phyloP scores from a whole-genome alignment of 2,113 vertebrate species.

The Malurus melanocephalus region DNA sequence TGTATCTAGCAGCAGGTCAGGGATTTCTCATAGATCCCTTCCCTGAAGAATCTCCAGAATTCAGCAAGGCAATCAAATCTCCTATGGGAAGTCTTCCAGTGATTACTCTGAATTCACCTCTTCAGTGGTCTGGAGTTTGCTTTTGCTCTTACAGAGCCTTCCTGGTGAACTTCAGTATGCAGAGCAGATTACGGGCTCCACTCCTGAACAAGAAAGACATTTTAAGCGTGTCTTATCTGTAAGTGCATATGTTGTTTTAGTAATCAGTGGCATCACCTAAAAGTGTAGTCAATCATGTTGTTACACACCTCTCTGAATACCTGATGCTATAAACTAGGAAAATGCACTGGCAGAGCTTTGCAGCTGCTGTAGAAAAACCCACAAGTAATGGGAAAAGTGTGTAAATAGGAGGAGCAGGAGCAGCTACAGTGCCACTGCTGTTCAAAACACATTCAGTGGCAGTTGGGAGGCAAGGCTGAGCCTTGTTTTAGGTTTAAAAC shows the following conservation, averaged over 20 bases:
- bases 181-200: not conserved
- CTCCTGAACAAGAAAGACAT: not conserved
- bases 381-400: not conserved
- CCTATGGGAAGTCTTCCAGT: not conserved
- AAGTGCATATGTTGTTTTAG: not conserved
- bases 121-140: not conserved
- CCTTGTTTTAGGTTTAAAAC: not conserved
- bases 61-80: not conserved
- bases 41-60: slow-evolving; percentile 3
- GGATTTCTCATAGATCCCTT: not conserved
- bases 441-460: not conserved
- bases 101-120: not conserved
- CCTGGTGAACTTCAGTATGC: not conserved
- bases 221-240: not conserved
- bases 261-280: not conserved
- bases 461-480: not conserved
- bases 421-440: not conserved
- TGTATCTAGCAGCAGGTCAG: not conserved
- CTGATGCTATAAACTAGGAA: not conserved
- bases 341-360: not conserved
- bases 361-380: not conserved
- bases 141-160: not conserved
- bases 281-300: not conserved
- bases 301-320: not conserved
- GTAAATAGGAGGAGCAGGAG: not conserved